These are phyloP conservation scores for Myoxocephalus aenaeus DNA, from an alignment of 2,797 vertebrate species.

Conservation along the genomic window DNA sequence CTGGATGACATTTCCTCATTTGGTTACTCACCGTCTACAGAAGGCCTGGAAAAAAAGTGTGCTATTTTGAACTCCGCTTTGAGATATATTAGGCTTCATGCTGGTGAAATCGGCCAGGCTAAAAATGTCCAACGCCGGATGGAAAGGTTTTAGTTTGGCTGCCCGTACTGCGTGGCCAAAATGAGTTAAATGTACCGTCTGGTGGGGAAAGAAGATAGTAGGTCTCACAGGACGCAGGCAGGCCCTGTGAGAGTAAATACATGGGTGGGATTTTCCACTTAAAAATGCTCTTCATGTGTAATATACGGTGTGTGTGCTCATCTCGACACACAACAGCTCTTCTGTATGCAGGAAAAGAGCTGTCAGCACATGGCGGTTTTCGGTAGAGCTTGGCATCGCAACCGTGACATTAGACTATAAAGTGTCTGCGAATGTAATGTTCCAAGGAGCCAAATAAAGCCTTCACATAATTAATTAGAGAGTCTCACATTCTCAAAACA, in stretches of 20 bases:
- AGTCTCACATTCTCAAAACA: conserved; percentile 31
- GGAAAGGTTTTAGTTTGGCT: conserved; percentile 73
- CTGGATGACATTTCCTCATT: conserved; percentile 50
- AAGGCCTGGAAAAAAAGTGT: conserved; percentile 52
- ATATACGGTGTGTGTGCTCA: conserved; percentile 43
- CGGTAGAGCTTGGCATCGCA: conserved; percentile 22
- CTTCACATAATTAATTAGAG: conserved; percentile 34
- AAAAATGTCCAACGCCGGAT: conserved; percentile 71
- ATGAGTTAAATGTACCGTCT: conserved; percentile 65
- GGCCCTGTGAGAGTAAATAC: conserved; percentile 32
- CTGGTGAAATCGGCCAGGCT: conserved; percentile 64
- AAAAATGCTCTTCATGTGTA: conserved; percentile 54
- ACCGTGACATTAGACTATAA: conserved; percentile 24
- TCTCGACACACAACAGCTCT: conserved; percentile 45
- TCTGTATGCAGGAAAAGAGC: conserved; percentile 49
- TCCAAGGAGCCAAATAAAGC: conserved; percentile 37
- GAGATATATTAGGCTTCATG: conserved; percentile 63
- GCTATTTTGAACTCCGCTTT: conserved; percentile 61
- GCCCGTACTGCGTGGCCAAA: conserved; percentile 55
- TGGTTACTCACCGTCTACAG: conserved; percentile 41
- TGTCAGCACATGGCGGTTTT: conserved; percentile 44
- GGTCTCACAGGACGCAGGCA: conserved; percentile 53
- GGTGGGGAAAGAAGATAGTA: conserved; percentile 65
- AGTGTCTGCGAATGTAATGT: conserved; percentile 25
- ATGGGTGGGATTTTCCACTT: conserved; percentile 76